Conservation (phyloP, 1,140 invertebrate genomes). For the Harlomillsia oculata region DNA sequence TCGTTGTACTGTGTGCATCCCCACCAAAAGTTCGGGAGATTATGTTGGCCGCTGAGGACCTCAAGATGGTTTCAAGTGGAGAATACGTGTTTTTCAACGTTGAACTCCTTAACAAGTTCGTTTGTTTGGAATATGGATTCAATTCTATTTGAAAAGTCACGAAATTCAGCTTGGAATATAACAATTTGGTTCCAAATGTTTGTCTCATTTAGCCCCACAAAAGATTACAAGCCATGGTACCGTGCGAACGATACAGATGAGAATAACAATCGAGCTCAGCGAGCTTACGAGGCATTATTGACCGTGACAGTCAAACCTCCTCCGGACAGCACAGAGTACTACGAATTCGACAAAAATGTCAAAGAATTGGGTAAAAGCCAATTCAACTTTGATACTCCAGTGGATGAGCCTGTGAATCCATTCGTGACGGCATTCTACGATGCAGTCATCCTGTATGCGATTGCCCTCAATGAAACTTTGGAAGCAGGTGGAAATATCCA, state of each 20-base stretch:
- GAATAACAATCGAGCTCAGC: conserved; percentile 69
- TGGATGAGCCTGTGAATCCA: conserved; percentile 58
- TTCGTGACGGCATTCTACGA: conserved; percentile 95
- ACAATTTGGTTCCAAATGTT: too few relatives aligned
- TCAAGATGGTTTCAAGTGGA: conserved; percentile 87
- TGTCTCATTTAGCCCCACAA: conserved; percentile 28
- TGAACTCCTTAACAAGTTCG: conserved; percentile 88
- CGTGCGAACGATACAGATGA: conserved; percentile 64
- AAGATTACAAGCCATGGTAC: conserved; percentile 62
- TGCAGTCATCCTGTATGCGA: conserved; percentile 80
- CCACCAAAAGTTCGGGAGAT: conserved; percentile 77
- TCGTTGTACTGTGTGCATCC: conserved; percentile 87
- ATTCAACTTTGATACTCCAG: conserved; percentile 65
- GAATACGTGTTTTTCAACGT: conserved; percentile 99
- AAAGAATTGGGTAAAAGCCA: conserved; percentile 64
- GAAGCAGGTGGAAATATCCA: conserved; percentile 50
- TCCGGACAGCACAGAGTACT: conserved; percentile 49
- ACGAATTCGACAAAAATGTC: conserved; percentile 45
- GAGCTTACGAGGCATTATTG: conserved; percentile 79
- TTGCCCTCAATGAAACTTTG: conserved; percentile 78
- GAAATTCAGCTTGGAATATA: too few relatives aligned
- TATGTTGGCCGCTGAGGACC: conserved; percentile 75
- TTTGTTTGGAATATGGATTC: too few relatives aligned
- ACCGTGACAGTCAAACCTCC: conserved; percentile 80
- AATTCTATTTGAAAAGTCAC: too few relatives aligned